Evolutionary conservation across 2,888 invertebrate species (phyloP).

Genomic region (Argynnis bischoffii): DNA sequence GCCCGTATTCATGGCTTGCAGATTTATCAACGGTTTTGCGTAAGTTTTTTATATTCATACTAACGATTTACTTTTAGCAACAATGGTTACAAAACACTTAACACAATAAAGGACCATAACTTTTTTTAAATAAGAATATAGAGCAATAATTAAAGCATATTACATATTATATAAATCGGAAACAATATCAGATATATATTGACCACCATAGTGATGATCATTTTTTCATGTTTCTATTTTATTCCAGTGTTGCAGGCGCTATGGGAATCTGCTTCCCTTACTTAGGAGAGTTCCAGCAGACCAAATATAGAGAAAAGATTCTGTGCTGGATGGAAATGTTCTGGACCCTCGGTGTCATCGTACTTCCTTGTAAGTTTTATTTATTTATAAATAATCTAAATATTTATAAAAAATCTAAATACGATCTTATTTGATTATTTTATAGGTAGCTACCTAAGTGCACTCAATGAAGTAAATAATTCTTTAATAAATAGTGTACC

Average conservation of each 20-base stretch:
- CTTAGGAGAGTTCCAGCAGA: conserved; percentile 91
- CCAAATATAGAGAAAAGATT: conserved; percentile 89
- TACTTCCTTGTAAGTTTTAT: conserved; percentile 84
- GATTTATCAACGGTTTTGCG: conserved; percentile 91
- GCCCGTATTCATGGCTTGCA: conserved; percentile 86
- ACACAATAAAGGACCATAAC: too few species aligned
- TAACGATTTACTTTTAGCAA: not conserved
- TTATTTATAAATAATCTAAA: too few species aligned
- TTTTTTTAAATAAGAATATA: not conserved
- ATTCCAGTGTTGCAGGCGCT: conserved; percentile 87
- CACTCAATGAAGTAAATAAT: too few species aligned
- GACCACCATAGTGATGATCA: too few species aligned
- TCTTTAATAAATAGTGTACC: too few species aligned
- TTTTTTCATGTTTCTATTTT: too few species aligned
- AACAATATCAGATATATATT: too few species aligned
- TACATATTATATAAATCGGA: too few species aligned
- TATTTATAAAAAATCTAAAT: too few species aligned
- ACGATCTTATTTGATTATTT: too few species aligned
- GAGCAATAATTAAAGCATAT: not conserved
- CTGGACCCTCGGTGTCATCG: conserved; percentile 90
- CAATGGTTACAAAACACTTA: not conserved
- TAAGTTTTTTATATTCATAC: conserved; percentile 77
- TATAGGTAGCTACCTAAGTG: too few species aligned
- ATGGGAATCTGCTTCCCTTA: conserved; percentile 93
- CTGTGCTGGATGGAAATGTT: conserved; percentile 94